A percentile compares a stretch with the other conserved stretches of the same genome.
Conservation (phyloP, 2,113 vertebrate species). For the Psammodynastes pulverulentus region DNA sequence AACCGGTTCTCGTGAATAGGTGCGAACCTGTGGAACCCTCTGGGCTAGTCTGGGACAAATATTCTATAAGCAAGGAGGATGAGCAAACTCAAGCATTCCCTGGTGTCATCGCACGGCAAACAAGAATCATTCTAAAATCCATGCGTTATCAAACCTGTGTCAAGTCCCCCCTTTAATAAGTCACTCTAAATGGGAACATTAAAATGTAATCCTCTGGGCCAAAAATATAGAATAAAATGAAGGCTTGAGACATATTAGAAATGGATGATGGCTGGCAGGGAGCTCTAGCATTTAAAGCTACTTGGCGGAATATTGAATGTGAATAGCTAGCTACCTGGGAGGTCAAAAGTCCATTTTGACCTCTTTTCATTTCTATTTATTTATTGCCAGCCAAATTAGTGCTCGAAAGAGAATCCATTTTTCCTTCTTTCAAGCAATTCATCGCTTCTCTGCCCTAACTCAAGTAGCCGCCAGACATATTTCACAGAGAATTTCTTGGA, state of each 20-base stretch:
- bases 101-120: conserved; percentile 14
- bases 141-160: neutral
- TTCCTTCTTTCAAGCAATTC: conserved; percentile 7
- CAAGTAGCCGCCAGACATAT: conserved; percentile 1
- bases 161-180: conserved; percentile 4
- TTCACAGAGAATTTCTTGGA: conserved; percentile 19
- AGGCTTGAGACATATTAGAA: conserved; percentile 29
- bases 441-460: neutral
- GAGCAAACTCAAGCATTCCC: conserved; percentile 25
- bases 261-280: conserved; percentile 21
- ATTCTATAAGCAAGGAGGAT: neutral
- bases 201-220: conserved; percentile 30
- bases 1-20: too few relatives aligned
- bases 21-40: too few relatives aligned
- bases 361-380: conserved; percentile 30
- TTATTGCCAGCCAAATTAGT: conserved; percentile 40
- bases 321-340: conserved; percentile 20
- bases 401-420: conserved; percentile 25
- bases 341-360: conserved; percentile 19
- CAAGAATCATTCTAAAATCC: conserved; percentile 22
- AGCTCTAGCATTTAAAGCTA: neutral
- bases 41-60: neutral
- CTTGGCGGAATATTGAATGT: conserved; percentile 24
- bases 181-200: conserved; percentile 23
- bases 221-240: neutral